Evolutionary conservation across 2,888 invertebrate species (phyloP), one percentile per base, ranked within the genome.

Genomic region (Nemurella pictetii): DNA sequence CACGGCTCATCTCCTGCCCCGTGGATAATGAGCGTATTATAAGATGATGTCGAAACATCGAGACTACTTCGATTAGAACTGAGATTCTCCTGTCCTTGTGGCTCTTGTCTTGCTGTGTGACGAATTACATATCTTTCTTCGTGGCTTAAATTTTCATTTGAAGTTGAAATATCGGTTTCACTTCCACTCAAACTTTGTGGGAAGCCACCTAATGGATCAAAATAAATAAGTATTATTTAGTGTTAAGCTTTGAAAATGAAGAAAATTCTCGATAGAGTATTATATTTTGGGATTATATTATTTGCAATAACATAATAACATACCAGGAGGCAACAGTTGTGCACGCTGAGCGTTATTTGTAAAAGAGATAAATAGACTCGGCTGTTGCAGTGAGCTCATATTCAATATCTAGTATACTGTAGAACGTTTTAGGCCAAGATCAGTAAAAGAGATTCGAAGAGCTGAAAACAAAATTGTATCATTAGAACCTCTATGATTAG

Each of bases 81-180:
- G 89, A 93, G 92, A 90, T 95, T 96, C 90, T 97, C 97, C 90
- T 97, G 97, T 0, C 97, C 97, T 90, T 97, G 97, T 0, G 97
- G 97, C 89, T 97, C 97, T 89, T 97, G 97, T 72, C 97, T 92
- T 5, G 95, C 94, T 0, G 95, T 95, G 88, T 95, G 95, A 87
- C 95, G 92, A 86, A 96, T 95, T 80, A 96, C 95, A 91, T 95
- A 96, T 87, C 96, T 93, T 89, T 96, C 96, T 90, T 96, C 96
- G 88, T 95, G 93, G 55, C 96, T 96, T 87, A 98, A 91, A 91
- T 97, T 97, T 90, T 97, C 97, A 88, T 95, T 96, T 25, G 97
- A 97, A 2, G 97, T 97, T 20, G 96, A 97, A 85, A 96, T 95
- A 92, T 97, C 97, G 4, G 97, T 96, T 91, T 97, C 97, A 89